A percentile compares a stretch with the other conserved stretches of the same genome.
Conservation (phyloP, 2,113 vertebrate species). For the Melanocharis versteri region DNA sequence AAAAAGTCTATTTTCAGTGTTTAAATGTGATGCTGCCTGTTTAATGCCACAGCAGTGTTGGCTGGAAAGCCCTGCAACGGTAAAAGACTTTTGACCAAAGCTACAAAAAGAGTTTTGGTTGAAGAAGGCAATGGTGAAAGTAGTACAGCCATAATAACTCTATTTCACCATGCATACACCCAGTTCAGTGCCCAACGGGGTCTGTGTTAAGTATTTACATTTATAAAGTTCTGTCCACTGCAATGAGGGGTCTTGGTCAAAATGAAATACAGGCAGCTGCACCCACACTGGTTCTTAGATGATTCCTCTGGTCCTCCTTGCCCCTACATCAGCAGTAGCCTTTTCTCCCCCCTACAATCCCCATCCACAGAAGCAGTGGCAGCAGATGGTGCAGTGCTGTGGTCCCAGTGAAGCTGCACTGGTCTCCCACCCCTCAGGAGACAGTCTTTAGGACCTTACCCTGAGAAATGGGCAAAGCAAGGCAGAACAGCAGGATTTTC, state of each 20-base stretch:
- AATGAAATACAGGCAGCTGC: not conserved
- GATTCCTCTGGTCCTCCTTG: not conserved
- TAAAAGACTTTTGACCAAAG: not conserved
- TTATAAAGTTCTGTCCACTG: not conserved
- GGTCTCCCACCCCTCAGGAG: not conserved
- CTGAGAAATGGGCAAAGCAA: not conserved
- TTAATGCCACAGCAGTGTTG: not conserved
- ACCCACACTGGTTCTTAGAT: not conserved
- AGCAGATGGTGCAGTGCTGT: not conserved
- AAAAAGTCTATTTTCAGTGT: not conserved
- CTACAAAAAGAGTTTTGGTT: not conserved
- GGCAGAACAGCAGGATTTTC: not conserved
- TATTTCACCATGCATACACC: not conserved
- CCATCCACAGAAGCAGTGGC: not conserved
- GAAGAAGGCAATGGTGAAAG: not conserved
- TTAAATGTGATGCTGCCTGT: not conserved
- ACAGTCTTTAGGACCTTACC: not conserved
- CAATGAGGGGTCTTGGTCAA: not conserved
- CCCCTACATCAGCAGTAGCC: rapidly evolving
- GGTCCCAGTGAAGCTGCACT: not conserved
- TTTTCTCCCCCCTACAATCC: rapidly evolving
- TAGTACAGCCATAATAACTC: not conserved
- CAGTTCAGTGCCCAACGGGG: not conserved
- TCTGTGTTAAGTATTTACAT: not conserved
- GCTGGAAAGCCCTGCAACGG: not conserved